These are phyloP conservation scores for Phymastichus coffea DNA, from an alignment of 1,140 invertebrate genomes.

Conservation along the genomic window DNA sequence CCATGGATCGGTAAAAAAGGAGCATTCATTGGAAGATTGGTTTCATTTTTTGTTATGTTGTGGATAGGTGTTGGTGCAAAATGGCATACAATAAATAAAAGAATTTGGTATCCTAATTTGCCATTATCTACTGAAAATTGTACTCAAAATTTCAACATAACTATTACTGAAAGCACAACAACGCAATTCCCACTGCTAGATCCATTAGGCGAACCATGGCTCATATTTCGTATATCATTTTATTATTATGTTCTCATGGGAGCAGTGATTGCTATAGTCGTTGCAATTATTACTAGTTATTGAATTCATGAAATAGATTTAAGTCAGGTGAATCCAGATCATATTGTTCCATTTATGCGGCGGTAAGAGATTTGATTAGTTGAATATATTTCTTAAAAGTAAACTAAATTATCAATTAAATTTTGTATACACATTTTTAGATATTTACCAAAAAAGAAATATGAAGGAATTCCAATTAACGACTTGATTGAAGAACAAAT, in stretches of 20 bases:
- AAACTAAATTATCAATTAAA: conserved; percentile 63
- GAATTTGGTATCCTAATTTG: conserved; percentile 37
- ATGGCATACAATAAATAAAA: conserved; percentile 46
- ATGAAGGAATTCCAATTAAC: background rate
- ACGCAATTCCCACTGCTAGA: conserved; percentile 30
- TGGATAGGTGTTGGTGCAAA: conserved; percentile 60
- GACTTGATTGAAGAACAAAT: too few species aligned
- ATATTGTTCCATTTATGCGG: conserved; percentile 36
- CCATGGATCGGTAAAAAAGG: conserved; percentile 56
- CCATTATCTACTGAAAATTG: conserved; percentile 51
- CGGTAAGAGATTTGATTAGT: conserved; percentile 46
- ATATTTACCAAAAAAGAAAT: background rate
- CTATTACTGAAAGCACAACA: background rate
- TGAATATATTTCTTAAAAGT: conserved; percentile 64
- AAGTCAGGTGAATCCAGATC: conserved; percentile 33
- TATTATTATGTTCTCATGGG: conserved; percentile 63
- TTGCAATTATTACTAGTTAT: conserved; percentile 53
- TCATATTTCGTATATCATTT: conserved; percentile 60
- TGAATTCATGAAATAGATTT: conserved; percentile 47
- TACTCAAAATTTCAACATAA: background rate
- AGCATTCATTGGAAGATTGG: conserved; percentile 56
- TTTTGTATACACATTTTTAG: conserved; percentile 57
- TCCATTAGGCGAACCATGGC: conserved; percentile 32
- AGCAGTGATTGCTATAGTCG: conserved; percentile 45
- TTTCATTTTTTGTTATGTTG: conserved; percentile 55